phyloP scores from a whole-genome alignment of 2,113 vertebrate species.

The Microtus pennsylvanicus region DNA sequence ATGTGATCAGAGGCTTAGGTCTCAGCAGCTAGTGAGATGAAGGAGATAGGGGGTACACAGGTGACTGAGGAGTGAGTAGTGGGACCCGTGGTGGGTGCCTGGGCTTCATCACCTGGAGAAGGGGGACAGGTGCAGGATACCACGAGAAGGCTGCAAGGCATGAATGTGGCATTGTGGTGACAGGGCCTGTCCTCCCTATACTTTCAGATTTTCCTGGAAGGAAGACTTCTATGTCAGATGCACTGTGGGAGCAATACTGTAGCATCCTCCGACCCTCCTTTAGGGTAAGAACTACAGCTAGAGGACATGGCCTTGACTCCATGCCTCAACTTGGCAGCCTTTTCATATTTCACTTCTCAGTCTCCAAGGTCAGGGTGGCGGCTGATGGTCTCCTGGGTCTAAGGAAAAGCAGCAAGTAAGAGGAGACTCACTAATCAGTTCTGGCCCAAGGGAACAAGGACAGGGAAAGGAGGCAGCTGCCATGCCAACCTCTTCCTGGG shows the following conservation, averaged over 20 bases:
- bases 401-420: not conserved
- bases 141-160: not conserved
- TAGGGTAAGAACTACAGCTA: not conserved
- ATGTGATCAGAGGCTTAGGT: not conserved
- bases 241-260: not conserved
- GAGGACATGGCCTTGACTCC: not conserved
- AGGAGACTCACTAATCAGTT: not conserved
- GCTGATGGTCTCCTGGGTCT: slow-evolving; percentile 9
- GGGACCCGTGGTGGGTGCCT: too few relatives aligned
- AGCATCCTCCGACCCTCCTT: not conserved
- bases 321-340: not conserved
- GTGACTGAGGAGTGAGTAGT: not conserved
- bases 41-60: not conserved
- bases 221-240: not conserved
- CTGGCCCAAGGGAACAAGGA: slow-evolving; percentile 7
- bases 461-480: slow-evolving; percentile 4
- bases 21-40: not conserved
- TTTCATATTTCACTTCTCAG: not conserved
- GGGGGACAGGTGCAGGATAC: not conserved
- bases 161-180: not conserved
- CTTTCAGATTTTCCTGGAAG: not conserved
- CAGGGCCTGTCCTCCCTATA: not conserved
- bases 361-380: not conserved
- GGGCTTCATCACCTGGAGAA: not conserved
- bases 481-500: slow-evolving; percentile 3